Evolutionary conservation across 2,113 vertebrate genomes (phyloP).

Genomic region (Grallaria varia): DNA sequence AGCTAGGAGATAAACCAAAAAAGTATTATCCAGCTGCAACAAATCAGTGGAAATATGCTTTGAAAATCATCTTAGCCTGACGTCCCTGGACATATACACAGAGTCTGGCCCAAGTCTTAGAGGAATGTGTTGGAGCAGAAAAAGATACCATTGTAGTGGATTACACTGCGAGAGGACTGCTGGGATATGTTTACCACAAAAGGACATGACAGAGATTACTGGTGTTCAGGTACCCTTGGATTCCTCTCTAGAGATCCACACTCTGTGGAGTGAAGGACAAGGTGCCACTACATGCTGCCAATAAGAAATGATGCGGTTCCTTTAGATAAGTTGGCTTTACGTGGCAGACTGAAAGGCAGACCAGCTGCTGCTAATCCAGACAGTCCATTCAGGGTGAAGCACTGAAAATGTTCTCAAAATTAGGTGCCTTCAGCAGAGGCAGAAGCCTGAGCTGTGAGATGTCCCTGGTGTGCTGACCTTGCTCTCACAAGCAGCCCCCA

Average conservation of each 20-base stretch:
- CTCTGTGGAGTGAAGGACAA: background rate
- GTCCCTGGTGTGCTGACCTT: background rate
- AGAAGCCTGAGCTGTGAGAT: background rate
- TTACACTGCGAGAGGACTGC: background rate
- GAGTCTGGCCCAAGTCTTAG: background rate
- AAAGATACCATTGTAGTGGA: background rate
- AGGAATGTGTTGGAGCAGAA: background rate
- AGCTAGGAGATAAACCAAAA: background rate
- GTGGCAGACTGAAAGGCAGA: background rate
- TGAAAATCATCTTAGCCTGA: background rate
- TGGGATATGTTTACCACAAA: background rate
- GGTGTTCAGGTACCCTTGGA: background rate
- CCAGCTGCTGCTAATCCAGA: background rate
- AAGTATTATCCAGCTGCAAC: background rate
- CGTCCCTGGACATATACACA: background rate
- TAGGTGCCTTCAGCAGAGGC: background rate
- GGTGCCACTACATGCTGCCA: background rate
- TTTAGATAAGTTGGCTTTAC: background rate
- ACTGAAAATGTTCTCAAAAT: background rate
- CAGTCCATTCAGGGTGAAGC: background rate
- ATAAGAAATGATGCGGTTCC: fast-evolving
- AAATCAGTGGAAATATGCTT: background rate
- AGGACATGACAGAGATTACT: background rate
- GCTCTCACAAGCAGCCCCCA: background rate
- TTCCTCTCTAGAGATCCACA: background rate